These are phyloP conservation scores for Jordanella pulchra DNA, from an alignment of 2,797 vertebrate genomes.

Conservation along the genomic window DNA sequence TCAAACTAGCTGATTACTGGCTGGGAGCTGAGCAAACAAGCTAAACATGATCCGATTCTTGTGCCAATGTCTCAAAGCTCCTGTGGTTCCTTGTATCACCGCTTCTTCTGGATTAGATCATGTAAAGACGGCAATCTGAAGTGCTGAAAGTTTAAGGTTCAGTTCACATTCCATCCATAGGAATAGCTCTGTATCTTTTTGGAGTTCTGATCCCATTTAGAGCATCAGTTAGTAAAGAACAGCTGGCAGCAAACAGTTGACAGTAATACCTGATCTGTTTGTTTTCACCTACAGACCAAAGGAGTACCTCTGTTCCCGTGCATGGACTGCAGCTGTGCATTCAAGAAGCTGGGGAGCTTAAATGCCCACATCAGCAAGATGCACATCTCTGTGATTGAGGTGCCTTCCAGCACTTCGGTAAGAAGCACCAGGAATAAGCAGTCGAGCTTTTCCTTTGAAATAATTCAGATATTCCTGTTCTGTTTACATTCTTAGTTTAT, in stretches of 20 bases:
- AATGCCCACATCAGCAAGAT: constrained; percentile 99
- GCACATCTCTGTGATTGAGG: constrained; percentile 88
- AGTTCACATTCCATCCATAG: background rate
- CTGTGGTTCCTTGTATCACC: too few species aligned
- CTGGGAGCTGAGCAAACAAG: too few species aligned
- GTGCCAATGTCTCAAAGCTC: too few species aligned
- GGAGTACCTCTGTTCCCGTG: constrained; percentile 82
- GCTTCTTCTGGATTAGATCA: too few species aligned
- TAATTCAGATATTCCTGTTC: background rate
- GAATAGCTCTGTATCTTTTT: background rate
- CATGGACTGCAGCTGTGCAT: constrained; percentile 96
- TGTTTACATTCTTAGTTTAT: constrained; percentile 1
- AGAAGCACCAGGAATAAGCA: constrained; percentile 26
- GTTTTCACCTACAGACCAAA: constrained; percentile 66
- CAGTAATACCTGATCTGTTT: background rate
- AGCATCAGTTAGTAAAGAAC: background rate
- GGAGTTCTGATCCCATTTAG: background rate
- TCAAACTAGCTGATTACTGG: too few species aligned
- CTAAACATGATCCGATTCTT: too few species aligned
- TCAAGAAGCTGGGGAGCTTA: constrained; percentile 96
- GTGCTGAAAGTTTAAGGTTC: too few species aligned
- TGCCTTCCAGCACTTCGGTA: constrained; percentile 74
- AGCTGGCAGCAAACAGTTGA: background rate
- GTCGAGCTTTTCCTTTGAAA: background rate
- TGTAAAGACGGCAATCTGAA: too few species aligned